Base-by-base conservation (phyloP, 2,113 vertebrate genomes). In the Lophochroa leadbeateri region DNA sequence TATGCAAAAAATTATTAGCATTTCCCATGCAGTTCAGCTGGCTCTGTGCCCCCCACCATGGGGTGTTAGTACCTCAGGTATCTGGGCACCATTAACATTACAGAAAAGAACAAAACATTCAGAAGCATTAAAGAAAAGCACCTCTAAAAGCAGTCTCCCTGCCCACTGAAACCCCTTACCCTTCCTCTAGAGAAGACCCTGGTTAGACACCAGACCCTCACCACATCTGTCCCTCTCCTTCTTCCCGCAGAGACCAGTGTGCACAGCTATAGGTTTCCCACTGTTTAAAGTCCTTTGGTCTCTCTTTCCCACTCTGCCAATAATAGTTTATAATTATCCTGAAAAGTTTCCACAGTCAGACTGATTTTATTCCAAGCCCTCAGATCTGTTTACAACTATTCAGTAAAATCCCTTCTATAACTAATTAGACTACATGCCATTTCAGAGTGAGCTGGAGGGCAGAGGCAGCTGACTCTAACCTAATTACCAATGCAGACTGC, bases 291-390 rank as follows among this genome's bases (percentile, higher is more conserved):
- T 57, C 84, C 78, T 88, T 82, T 60, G 65, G 25, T 90, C 79
- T 88, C 82, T 31, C 72, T 87, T 88, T 92, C 80, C 58, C 75
- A 87, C 69, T 47, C 60, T 58, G 77, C 82, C 91, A 95, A 21
- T 69, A 95, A 70, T n/a, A 83, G 91, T 82, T 96, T 92, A 87
- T 96, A 95, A 92, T 96, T 96, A 95, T 91, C 88, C 94, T 29
- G 50, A 93, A 92, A 96, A 90, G 43, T 96, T 97, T 97, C 93
- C 96, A 93, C 82, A 90, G 92, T 95, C 95, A 86, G 83, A 96
- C 19, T 92, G 87, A 97, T 96, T 97, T 94, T 91, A 92, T 94
- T 95, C 77, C 94, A 93, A 88, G 71, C 57, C 78, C 88, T 95
- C 72, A 91, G 93, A 96, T 96, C 86, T 95, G 82, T 94, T 96